Evolutionary conservation across 2,888 invertebrate genomes (phyloP).

Genomic region (Pollenia amentaria): DNA sequence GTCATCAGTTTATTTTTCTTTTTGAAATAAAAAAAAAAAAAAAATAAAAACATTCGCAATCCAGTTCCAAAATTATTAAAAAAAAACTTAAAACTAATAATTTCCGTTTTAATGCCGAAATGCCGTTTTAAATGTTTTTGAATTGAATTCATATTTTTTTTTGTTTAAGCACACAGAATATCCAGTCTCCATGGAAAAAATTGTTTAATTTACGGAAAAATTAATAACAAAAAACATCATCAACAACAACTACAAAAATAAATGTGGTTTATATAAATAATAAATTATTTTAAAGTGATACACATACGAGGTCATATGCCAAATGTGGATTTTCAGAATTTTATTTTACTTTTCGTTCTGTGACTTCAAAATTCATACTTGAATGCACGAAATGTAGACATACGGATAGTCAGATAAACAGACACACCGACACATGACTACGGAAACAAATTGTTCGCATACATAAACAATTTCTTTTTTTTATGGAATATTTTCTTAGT

Average conservation of each 20-base stretch:
- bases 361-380: conserved; percentile 12
- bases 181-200: conserved; percentile 17
- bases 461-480: conserved; percentile 5
- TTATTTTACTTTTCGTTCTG: conserved; percentile 7
- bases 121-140: conserved; percentile 29
- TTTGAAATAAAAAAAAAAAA: not conserved
- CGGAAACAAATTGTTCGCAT: conserved; percentile 41
- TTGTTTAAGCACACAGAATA: not conserved
- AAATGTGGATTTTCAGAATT: conserved; percentile 29
- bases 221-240: not conserved
- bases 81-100: conserved; percentile 17
- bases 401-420: not conserved
- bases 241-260: too few species aligned
- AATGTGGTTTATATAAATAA: conserved; percentile 42
- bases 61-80: not conserved
- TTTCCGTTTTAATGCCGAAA: conserved; percentile 17
- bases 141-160: conserved; percentile 9
- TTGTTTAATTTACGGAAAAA: conserved; percentile 30
- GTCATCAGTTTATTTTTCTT: conserved; percentile 12
- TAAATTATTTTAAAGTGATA: conserved; percentile 39
- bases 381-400: not conserved
- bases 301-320: conserved; percentile 40
- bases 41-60: not conserved
- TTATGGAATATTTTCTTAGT: not conserved
- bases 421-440: not conserved